phyloP scores from a whole-genome alignment of 2,797 vertebrate species.

The Typhlichthys eigenmanni region DNA sequence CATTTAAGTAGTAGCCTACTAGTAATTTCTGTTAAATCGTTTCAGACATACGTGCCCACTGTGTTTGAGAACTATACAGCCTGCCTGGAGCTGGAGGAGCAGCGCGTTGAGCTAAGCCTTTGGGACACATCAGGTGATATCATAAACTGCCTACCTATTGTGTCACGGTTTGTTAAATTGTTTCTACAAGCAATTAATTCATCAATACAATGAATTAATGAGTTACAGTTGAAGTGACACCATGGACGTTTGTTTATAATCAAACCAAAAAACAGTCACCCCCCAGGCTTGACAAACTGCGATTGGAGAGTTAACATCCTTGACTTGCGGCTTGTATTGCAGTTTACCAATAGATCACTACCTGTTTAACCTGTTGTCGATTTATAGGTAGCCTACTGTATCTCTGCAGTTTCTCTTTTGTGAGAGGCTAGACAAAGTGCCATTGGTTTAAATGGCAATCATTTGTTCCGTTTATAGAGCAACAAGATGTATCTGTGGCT shows the following conservation, averaged over 20 bases:
- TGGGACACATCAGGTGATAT: slow-evolving; percentile 95
- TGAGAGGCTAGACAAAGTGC: slow-evolving; percentile 13
- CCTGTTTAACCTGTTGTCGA: slow-evolving; percentile 55
- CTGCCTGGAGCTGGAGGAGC: slow-evolving; percentile 89
- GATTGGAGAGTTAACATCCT: slow-evolving; percentile 26
- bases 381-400: slow-evolving; percentile 21
- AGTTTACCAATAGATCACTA: slow-evolving; percentile 44
- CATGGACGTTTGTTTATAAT: background rate
- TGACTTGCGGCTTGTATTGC: slow-evolving; percentile 32
- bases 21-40: slow-evolving; percentile 13
- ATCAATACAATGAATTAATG: background rate
- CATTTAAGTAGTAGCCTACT: background rate
- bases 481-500: too few relatives aligned
- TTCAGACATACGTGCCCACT: slow-evolving; percentile 91
- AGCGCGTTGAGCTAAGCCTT: slow-evolving; percentile 92
- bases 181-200: background rate
- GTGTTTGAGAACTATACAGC: slow-evolving; percentile 98
- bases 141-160: too few relatives aligned
- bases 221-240: slow-evolving; percentile 13
- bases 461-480: background rate
- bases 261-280: slow-evolving; percentile 20
- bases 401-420: slow-evolving; percentile 21
- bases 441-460: background rate
- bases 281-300: slow-evolving; percentile 30
- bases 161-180: background rate